Evolutionary conservation across 1,140 invertebrate genomes (phyloP).

Genomic region (Tyrophagus putrescentiae): DNA sequence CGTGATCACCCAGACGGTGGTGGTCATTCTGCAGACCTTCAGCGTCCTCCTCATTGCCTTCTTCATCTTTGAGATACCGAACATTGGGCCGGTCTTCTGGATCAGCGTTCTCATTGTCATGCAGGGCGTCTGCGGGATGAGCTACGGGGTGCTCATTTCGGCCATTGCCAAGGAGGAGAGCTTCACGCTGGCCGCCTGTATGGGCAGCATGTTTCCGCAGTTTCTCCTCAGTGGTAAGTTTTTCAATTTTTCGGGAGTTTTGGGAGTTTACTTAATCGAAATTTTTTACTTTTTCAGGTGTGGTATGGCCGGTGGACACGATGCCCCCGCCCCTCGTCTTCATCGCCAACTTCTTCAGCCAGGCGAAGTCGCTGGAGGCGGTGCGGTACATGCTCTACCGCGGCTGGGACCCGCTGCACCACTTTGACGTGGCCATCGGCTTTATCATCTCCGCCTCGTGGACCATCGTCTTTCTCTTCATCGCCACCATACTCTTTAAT

Average conservation of each 20-base stretch:
- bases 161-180: constrained; percentile 70
- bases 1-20: constrained; percentile 76
- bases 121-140: constrained; percentile 75
- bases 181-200: constrained; percentile 72
- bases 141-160: constrained; percentile 75
- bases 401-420: constrained; percentile 20
- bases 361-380: constrained; percentile 53
- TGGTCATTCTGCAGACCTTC: constrained; percentile 78
- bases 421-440: constrained; percentile 28
- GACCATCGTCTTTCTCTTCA: constrained; percentile 49
- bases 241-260: constrained; percentile 8
- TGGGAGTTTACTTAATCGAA: too few species aligned
- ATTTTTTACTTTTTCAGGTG: constrained; percentile 61
- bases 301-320: constrained; percentile 82
- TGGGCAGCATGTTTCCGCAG: constrained; percentile 62
- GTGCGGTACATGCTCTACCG: constrained; percentile 22
- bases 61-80: constrained; percentile 58
- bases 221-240: constrained; percentile 68
- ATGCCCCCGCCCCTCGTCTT: constrained; percentile 70
- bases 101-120: constrained; percentile 57
- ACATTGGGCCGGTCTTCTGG: constrained; percentile 54
- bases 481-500: constrained; percentile 44
- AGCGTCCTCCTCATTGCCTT: constrained; percentile 69
- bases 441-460: constrained; percentile 19
- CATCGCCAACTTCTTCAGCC: constrained; percentile 63